Conservation (phyloP, 2,888 invertebrate species). For the Parnassius orleans region DNA sequence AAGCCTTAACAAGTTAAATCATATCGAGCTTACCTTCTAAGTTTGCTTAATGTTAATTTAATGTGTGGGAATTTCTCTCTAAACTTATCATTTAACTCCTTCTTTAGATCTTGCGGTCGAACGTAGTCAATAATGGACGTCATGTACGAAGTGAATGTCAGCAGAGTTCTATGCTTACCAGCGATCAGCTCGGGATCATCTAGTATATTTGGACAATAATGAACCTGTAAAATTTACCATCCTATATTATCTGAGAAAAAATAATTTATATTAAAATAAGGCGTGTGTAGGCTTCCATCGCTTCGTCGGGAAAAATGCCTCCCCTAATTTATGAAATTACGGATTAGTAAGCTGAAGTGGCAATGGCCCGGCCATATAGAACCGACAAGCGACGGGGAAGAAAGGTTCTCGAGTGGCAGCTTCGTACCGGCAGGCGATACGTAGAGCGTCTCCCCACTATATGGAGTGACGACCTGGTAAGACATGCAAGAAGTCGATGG, state of each 20-base stretch:
- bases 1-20: neutral
- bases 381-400: too few relatives aligned
- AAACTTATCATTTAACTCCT: slow-evolving; percentile 98
- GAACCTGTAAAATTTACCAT: slow-evolving; percentile 52
- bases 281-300: too few relatives aligned
- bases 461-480: too few relatives aligned
- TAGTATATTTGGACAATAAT: slow-evolving; percentile 92
- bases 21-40: slow-evolving; percentile 87
- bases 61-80: slow-evolving; percentile 96
- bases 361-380: too few relatives aligned
- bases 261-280: too few relatives aligned
- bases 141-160: slow-evolving; percentile 94
- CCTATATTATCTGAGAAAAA: neutral
- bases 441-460: too few relatives aligned
- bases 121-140: slow-evolving; percentile 98
- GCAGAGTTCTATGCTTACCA: slow-evolving; percentile 91
- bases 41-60: slow-evolving; percentile 96
- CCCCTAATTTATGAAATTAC: too few relatives aligned
- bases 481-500: too few relatives aligned
- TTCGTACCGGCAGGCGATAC: too few relatives aligned
- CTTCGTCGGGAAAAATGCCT: too few relatives aligned
- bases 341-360: too few relatives aligned
- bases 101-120: slow-evolving; percentile 96
- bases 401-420: too few relatives aligned
- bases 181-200: slow-evolving; percentile 96